Evolutionary conservation across 2,888 invertebrate species (phyloP).

Genomic region (Dynastes tityus): DNA sequence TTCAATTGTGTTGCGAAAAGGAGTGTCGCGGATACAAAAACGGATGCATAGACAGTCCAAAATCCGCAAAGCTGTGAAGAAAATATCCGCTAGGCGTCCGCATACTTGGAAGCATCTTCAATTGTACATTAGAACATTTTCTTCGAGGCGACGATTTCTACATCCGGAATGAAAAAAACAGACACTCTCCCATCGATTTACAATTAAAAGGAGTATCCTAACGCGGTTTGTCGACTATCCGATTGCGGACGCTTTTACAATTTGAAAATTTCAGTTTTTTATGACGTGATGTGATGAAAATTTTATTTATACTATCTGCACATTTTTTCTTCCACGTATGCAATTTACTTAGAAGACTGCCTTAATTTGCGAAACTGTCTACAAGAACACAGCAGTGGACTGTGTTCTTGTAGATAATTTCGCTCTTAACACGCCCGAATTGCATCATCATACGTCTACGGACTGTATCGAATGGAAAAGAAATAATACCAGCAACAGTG

Average conservation of each 20-base stretch:
- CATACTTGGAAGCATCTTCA: conserved; percentile 16
- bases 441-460: conserved; percentile 99
- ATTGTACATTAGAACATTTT: background rate
- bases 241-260: conserved; percentile 35
- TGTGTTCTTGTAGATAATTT: conserved; percentile 92
- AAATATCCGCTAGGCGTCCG: conserved; percentile 49
- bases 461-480: conserved; percentile 97
- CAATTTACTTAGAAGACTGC: conserved; percentile 73
- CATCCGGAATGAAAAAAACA: conserved; percentile 56
- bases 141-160: conserved; percentile 48
- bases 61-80: conserved; percentile 54
- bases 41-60: conserved; percentile 61
- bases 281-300: conserved; percentile 54
- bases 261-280: conserved; percentile 44
- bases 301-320: conserved; percentile 49
- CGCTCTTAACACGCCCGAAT: conserved; percentile 87
- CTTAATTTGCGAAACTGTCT: conserved; percentile 83
- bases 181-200: conserved; percentile 10
- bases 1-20: conserved; percentile 57
- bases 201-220: conserved; percentile 45
- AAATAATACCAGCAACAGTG: conserved; percentile 92
- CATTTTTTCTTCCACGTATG: conserved; percentile 15
- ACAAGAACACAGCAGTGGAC: conserved; percentile 93
- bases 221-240: conserved; percentile 46
- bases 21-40: conserved; percentile 52